These are phyloP conservation scores for Xenentodon cancila DNA, from an alignment of 2,797 vertebrate species.

Conservation along the genomic window DNA sequence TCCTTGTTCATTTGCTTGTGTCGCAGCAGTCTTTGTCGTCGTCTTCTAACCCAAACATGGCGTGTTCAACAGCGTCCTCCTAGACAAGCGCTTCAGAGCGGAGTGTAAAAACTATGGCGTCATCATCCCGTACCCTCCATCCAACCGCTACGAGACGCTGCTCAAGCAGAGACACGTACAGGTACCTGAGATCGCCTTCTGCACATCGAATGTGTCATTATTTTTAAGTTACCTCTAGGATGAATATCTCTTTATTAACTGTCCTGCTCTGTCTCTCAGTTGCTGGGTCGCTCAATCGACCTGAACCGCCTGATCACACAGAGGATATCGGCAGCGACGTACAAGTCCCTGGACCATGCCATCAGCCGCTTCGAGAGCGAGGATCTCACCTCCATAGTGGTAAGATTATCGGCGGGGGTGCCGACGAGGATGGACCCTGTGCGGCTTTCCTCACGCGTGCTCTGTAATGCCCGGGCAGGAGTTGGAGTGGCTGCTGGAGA, in stretches of 20 bases:
- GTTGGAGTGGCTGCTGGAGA: constrained; percentile 94
- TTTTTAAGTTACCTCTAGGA: too few species aligned
- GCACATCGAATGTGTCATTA: background rate
- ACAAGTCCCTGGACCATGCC: constrained; percentile 94
- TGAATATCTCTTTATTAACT: too few species aligned
- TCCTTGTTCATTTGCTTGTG: background rate
- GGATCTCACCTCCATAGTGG: constrained; percentile 97
- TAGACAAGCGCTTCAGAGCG: constrained; percentile 94
- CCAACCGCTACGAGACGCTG: constrained; percentile 95
- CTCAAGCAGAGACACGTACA: constrained; percentile 98
- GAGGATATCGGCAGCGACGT: constrained; percentile 94
- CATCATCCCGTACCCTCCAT: constrained; percentile 89
- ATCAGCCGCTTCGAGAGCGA: constrained; percentile 98
- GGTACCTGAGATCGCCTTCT: constrained; percentile 69
- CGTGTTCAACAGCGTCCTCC: constrained; percentile 85
- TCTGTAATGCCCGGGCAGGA: constrained; percentile 78
- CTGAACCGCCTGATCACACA: constrained; percentile 97
- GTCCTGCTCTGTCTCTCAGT: constrained; percentile 68
- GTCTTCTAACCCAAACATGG: background rate
- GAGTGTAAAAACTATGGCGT: constrained; percentile 98
- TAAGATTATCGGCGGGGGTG: constrained; percentile 46
- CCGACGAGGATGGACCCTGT: too few species aligned
- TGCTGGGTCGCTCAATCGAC: constrained; percentile 96
- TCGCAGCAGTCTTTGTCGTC: background rate
- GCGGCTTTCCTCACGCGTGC: background rate